Conservation (phyloP, 2,113 vertebrate genomes). For the Pluvianellus socialis region DNA sequence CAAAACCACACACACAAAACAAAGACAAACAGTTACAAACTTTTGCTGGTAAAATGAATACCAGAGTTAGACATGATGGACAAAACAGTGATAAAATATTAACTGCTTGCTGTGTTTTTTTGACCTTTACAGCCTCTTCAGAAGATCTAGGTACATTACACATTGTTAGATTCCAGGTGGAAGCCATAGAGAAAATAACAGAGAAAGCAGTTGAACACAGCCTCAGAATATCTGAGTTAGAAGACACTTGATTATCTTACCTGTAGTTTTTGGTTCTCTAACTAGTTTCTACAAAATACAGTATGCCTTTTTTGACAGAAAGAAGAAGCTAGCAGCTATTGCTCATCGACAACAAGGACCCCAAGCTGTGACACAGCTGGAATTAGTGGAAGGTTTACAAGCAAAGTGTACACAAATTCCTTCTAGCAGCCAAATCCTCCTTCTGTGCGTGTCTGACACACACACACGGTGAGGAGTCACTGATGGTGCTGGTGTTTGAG, state of each 20-base stretch:
- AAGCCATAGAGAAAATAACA: conserved; percentile 51
- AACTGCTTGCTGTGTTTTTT: conserved; percentile 60
- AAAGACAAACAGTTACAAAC: conserved; percentile 41
- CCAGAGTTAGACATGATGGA: conserved; percentile 48
- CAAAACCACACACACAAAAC: conserved; percentile 32
- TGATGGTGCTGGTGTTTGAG: not conserved
- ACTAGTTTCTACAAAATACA: conserved; percentile 40
- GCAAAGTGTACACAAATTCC: not conserved
- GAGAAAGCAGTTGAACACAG: conserved; percentile 54
- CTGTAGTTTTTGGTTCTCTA: conserved; percentile 36
- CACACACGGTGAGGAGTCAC: not conserved
- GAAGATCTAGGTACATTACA: conserved; percentile 33
- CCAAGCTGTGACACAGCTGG: not conserved
- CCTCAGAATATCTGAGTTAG: conserved; percentile 52
- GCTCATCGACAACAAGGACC: not conserved
- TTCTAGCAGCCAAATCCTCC: conserved; percentile 3
- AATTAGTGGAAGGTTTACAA: not conserved
- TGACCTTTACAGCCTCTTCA: conserved; percentile 49
- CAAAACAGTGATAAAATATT: conserved; percentile 51
- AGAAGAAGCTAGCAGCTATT: conserved; percentile 18
- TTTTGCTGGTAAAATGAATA: conserved; percentile 68
- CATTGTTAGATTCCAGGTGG: conserved; percentile 32
- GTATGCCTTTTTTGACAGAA: not conserved
- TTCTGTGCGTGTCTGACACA: not conserved
- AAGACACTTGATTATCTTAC: conserved; percentile 38